Percentiles rank a stretch among this genome's conserved stretches.
These are phyloP conservation scores for Eremophila alpestris DNA, from an alignment of 2,797 vertebrate genomes.

Conservation along the genomic window DNA sequence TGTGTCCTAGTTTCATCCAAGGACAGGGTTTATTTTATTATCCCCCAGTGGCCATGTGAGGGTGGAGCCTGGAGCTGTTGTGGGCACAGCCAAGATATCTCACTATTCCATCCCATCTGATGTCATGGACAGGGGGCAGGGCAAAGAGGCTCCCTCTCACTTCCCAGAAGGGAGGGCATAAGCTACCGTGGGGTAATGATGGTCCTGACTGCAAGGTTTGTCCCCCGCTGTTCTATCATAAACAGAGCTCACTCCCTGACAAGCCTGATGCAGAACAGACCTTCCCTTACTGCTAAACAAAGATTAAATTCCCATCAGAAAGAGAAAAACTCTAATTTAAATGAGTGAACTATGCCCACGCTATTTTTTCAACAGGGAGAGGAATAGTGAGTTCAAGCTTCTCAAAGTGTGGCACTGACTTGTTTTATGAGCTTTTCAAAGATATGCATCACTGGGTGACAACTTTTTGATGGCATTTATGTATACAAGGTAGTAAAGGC, in stretches of 20 bases:
- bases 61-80: neutral
- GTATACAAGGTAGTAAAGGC: neutral
- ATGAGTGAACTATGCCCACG: neutral
- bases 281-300: neutral
- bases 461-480: neutral
- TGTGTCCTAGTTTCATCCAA: neutral
- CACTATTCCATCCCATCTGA: neutral
- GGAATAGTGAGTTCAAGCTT: neutral
- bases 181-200: rapidly evolving
- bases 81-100: neutral
- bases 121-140: neutral
- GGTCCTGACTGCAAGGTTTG: neutral
- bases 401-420: neutral
- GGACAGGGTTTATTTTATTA: neutral
- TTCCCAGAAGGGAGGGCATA: neutral
- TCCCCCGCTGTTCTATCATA: rapidly evolving
- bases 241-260: neutral
- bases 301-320: neutral
- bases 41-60: neutral
- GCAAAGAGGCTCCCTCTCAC: too few relatives aligned
- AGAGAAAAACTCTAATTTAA: neutral
- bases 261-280: neutral
- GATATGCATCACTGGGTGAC: neutral
- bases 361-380: neutral
- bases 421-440: neutral